Conservation (phyloP, 2,113 vertebrate species). For the Propithecus coquereli region DNA sequence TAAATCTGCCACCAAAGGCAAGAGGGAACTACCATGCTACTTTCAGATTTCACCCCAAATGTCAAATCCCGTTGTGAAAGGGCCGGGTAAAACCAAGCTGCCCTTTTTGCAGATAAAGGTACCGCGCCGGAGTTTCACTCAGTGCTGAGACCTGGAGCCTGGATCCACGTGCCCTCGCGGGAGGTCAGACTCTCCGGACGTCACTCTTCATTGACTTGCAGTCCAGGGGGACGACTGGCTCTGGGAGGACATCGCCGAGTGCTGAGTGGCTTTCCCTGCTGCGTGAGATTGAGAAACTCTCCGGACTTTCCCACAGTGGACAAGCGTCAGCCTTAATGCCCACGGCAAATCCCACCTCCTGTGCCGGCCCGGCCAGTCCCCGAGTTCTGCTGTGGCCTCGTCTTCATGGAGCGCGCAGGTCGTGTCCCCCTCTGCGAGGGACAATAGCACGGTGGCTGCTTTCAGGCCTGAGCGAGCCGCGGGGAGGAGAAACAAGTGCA, state of each 20-base stretch:
- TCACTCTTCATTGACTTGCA: background rate
- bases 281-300: background rate
- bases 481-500: background rate
- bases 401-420: no score
- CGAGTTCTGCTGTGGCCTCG: fast-evolving
- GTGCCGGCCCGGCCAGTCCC: background rate
- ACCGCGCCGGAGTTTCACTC: fast-evolving
- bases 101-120: fast-evolving
- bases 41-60: background rate
- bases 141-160: fast-evolving
- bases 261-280: no score
- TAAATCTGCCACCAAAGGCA: fast-evolving
- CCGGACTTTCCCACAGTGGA: no score
- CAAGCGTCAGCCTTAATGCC: background rate
- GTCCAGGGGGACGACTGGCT: fast-evolving
- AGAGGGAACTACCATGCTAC: background rate
- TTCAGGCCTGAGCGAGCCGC: fast-evolving
- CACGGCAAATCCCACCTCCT: background rate
- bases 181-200: no score
- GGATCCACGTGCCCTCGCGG: no score
- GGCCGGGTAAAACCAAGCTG: no score
- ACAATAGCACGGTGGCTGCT: no score
- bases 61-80: fast-evolving
- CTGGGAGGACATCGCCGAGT: no score
- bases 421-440: no score